Evolutionary conservation across 2,888 invertebrate species (phyloP).

Genomic region (Leptopilina drosophilae): DNA sequence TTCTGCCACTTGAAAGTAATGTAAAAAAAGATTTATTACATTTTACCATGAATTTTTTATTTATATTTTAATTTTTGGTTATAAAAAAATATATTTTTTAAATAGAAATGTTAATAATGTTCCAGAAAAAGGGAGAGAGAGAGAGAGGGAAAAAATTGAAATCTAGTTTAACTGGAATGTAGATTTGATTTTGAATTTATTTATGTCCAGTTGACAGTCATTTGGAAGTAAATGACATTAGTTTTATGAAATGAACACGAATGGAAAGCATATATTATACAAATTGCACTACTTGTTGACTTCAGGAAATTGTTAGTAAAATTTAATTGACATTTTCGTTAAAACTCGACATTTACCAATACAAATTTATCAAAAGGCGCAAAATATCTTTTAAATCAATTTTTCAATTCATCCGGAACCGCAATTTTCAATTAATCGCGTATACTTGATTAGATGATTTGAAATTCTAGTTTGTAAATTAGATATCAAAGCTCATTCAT

Average conservation of each 20-base stretch:
- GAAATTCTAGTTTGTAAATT: conserved; percentile 1
- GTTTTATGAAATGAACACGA: conserved; percentile 4
- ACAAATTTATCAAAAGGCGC: neutral
- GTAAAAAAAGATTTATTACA: too few species aligned
- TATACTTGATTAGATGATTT: conserved; percentile 7
- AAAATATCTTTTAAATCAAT: neutral
- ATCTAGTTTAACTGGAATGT: neutral
- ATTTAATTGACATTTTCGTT: conserved; percentile 18
- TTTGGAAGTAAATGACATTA: conserved; percentile 8
- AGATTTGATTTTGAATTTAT: conserved; percentile 15
- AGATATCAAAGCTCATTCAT: conserved; percentile 3
- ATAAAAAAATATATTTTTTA: too few species aligned
- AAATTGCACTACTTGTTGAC: neutral
- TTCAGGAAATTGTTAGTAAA: neutral
- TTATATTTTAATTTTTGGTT: too few species aligned
- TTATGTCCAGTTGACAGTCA: neutral
- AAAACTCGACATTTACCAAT: neutral
- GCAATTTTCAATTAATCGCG: conserved; percentile 4
- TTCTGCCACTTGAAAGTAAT: too few species aligned
- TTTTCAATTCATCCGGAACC: conserved; percentile 16
- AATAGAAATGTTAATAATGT: neutral
- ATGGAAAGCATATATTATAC: neutral
- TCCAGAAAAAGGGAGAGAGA: neutral
- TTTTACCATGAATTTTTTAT: too few species aligned
- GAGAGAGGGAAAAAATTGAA: neutral